Conservation (phyloP, 2,797 vertebrate species). For the Apogon talboti region DNA sequence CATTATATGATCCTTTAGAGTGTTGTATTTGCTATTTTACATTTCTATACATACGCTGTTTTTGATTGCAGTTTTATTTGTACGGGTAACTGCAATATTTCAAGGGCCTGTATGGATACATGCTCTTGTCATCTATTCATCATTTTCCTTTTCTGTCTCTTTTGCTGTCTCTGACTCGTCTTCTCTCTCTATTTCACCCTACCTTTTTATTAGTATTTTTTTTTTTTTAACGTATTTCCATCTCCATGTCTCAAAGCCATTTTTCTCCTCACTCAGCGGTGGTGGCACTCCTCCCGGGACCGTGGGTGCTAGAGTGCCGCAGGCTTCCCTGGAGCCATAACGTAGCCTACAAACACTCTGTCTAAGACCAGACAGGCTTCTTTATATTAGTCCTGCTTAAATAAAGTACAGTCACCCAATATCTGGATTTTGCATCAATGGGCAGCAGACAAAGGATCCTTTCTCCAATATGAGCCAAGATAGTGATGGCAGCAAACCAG, state of each 20-base stretch:
- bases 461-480: constrained; percentile 31
- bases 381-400: constrained; percentile 76
- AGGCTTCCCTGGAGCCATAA: constrained; percentile 82
- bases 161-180: constrained; percentile 12
- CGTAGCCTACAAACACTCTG: constrained; percentile 79
- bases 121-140: constrained; percentile 19
- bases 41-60: constrained; percentile 19
- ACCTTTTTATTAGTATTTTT: constrained; percentile 3
- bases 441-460: constrained; percentile 28
- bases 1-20: constrained; percentile 16
- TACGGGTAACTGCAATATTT: constrained; percentile 52
- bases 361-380: constrained; percentile 70
- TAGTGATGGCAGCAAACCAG: constrained; percentile 8
- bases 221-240: constrained; percentile 59
- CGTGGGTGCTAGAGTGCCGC: constrained; percentile 72
- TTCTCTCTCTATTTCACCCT: constrained; percentile 20
- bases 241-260: constrained; percentile 73
- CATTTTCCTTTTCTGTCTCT: constrained; percentile 2
- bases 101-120: constrained; percentile 47
- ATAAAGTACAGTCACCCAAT: constrained; percentile 63
- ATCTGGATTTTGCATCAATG: constrained; percentile 55
- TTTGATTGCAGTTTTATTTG: constrained; percentile 38
- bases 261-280: constrained; percentile 72
- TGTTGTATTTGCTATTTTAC: constrained; percentile 1
- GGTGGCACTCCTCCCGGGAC: constrained; percentile 76